Evolutionary conservation across 2,113 vertebrate genomes (phyloP).

Genomic region (Melanerpes formicivorus): DNA sequence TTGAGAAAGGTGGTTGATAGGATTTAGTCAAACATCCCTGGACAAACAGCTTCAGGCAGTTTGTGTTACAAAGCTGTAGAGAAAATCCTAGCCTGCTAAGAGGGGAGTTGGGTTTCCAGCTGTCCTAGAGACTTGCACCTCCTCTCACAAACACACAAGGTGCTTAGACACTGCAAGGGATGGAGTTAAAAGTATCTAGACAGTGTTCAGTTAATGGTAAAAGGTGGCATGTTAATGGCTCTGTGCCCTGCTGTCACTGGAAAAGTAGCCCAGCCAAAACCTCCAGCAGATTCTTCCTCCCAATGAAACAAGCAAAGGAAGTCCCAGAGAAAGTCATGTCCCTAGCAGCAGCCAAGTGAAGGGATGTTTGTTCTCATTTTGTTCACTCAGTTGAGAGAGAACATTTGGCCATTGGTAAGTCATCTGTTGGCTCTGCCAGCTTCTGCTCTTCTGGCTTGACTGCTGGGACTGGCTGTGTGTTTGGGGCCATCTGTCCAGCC

Average conservation of each 20-base stretch:
- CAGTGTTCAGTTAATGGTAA: neutral
- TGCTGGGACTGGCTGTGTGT: neutral
- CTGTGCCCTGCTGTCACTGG: constrained; percentile 22
- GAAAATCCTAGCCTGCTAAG: constrained; percentile 16
- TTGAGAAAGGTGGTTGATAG: constrained; percentile 18
- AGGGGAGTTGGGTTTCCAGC: constrained; percentile 1
- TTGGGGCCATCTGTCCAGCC: neutral
- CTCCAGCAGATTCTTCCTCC: neutral
- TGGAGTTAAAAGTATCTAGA: constrained; percentile 50
- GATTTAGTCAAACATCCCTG: neutral
- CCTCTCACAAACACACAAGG: constrained; percentile 14
- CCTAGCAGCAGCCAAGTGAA: neutral
- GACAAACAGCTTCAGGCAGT: constrained; percentile 31
- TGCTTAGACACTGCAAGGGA: neutral
- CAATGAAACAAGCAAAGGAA: neutral
- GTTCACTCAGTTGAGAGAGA: neutral
- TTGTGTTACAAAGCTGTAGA: constrained; percentile 13
- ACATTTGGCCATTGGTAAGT: too few species aligned
- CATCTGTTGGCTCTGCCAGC: neutral
- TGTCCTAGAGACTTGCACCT: neutral
- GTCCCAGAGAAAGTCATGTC: neutral
- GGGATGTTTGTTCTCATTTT: neutral
- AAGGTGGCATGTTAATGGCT: constrained; percentile 47
- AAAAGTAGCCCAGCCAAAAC: neutral
- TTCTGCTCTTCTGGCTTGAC: neutral